phyloP scores from a whole-genome alignment of 1,140 invertebrate genomes.

The Cherax destructor region DNA sequence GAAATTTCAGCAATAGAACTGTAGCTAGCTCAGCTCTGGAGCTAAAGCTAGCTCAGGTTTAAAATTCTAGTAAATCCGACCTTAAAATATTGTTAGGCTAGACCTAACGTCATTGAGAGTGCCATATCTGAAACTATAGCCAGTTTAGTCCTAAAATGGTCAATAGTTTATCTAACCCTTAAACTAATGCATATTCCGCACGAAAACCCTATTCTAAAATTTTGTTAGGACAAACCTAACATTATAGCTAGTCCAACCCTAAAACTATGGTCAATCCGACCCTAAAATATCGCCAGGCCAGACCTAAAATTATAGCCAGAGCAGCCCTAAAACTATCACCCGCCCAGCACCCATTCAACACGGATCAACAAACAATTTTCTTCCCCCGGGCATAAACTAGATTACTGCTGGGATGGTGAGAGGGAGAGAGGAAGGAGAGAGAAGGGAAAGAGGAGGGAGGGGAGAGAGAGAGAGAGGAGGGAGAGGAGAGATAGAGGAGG shows the following conservation, averaged over 20 bases:
- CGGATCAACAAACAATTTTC: constrained; percentile 16
- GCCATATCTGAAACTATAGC: not conserved
- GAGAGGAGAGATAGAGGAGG: too few species aligned
- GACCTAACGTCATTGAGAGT: not conserved
- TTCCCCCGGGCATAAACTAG: constrained; percentile 20
- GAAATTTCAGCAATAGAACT: too few species aligned
- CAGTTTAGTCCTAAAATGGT: not conserved
- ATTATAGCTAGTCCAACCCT: not conserved
- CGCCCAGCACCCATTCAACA: not conserved
- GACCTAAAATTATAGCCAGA: not conserved
- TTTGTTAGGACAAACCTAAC: not conserved
- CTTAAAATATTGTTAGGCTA: not conserved
- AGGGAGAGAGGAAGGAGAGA: too few species aligned
- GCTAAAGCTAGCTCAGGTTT: not conserved
- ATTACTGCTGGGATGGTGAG: constrained; percentile 8
- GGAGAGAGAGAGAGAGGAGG: too few species aligned
- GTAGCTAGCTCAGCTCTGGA: too few species aligned
- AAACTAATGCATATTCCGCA: too few species aligned
- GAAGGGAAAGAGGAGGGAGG: too few species aligned
- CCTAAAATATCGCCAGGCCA: not conserved
- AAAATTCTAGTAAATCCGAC: not conserved
- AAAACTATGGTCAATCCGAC: not conserved
- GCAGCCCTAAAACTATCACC: not conserved
- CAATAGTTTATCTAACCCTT: too few species aligned
- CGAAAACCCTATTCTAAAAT: too few species aligned